Percentiles rank a stretch among this genome's conserved stretches.
Evolutionary conservation across 2,797 vertebrate species (phyloP).

Genomic region (Lithobates pipiens): DNA sequence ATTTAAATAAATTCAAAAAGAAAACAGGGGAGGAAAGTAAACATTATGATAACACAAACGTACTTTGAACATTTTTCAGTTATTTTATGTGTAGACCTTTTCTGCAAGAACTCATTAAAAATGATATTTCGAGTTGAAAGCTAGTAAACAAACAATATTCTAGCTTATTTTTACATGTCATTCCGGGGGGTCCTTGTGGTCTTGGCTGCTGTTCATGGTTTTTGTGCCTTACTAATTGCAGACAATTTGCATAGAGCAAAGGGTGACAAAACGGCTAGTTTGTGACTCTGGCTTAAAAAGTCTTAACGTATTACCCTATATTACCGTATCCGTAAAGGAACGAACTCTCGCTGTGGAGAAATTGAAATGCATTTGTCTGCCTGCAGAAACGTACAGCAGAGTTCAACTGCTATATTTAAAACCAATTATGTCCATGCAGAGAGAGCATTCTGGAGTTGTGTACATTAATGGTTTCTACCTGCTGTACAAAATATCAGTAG

Average conservation of each 20-base stretch:
- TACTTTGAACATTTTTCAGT: too few species aligned
- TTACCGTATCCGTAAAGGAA: slow-evolving; percentile 24
- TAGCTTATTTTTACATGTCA: slow-evolving; percentile 30
- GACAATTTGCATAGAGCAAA: slow-evolving; percentile 33
- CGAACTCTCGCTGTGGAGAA: slow-evolving; percentile 42
- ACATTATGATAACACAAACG: too few species aligned
- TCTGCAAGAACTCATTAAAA: not conserved
- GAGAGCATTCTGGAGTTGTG: slow-evolving; percentile 39
- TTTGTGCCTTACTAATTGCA: slow-evolving; percentile 39
- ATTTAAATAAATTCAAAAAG: not conserved
- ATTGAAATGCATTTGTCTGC: slow-evolving; percentile 59
- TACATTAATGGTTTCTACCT: slow-evolving; percentile 53
- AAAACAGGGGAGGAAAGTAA: too few species aligned
- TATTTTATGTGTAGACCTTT: too few species aligned
- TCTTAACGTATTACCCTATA: slow-evolving; percentile 28
- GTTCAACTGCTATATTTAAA: slow-evolving; percentile 62
- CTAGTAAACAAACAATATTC: slow-evolving; percentile 18
- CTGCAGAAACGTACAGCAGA: slow-evolving; percentile 45
- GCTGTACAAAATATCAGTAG: slow-evolving; percentile 46
- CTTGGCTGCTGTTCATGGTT: slow-evolving; percentile 19
- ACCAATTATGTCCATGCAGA: slow-evolving; percentile 53
- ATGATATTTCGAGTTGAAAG: not conserved
- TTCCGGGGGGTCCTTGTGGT: slow-evolving; percentile 7
- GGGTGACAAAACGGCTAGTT: slow-evolving; percentile 34
- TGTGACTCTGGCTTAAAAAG: slow-evolving; percentile 33